Evolutionary conservation across 2,113 vertebrate genomes (phyloP), one percentile per base, ranked within the genome.

Genomic region (Gymnarchus niloticus): DNA sequence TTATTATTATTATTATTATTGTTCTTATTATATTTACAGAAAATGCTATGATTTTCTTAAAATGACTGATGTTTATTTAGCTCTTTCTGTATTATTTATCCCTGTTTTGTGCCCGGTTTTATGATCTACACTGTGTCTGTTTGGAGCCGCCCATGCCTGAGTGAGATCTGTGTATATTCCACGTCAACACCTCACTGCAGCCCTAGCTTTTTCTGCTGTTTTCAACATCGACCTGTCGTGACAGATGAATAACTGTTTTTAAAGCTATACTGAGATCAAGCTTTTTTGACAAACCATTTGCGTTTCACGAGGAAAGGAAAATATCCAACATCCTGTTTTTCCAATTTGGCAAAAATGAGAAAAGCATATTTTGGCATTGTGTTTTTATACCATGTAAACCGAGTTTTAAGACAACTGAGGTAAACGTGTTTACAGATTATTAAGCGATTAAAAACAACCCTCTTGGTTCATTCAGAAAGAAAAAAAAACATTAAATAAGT

Each of bases 331-430:
- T 25, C 23, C 46, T 52, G 6, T 28, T 44, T 77, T 46, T 54
- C 46, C 57, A 28, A 25, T 86, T 61, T 73, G 19, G 48, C 59
- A 10, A 73, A 37, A 82, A n/a, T 54, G n/a, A 57, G 46, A 81
- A 19, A 59, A 83, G 59, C 85, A 86, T 83, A 86, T 83, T 83
- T 86, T 86, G 85, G 80, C 85, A 83, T 86, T 73, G 33, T 83
- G 14, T 46, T 84, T 86, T 76, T 59, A 77, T 56, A 59, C 25
- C n/a, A 28, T 76, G 46, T 49, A 76, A 41, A 57, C 49, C 5
- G 61, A 44, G 4, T 59, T 77, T 17, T 73, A 86, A 41, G 25
- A 69, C 61, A 82, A 59, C 21, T 37, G 7, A 28, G 41, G 21
- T 54, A 85, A 10, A 77, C 37, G 14, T 28, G 37, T 78, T 57